Base-by-base conservation (phyloP, 2,113 vertebrate species). In the Perccottus glenii region DNA sequence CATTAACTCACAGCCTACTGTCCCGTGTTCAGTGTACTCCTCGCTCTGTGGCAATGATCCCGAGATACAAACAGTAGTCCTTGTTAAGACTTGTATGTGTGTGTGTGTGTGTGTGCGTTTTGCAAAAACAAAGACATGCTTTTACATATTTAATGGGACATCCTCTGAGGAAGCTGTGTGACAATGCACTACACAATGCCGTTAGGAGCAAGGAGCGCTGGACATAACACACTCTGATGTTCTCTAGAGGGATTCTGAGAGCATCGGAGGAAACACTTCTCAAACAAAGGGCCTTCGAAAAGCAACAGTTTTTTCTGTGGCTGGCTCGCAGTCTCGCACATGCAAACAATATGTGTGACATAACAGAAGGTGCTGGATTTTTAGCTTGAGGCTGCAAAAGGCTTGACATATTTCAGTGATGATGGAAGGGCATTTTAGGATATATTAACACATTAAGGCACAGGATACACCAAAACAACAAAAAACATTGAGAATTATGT, bases 141-240 rank as follows among this genome's bases (percentile, higher is more conserved):
- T 32, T 16, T 32, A 15, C 47, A 48, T 60, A 77, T 70, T 78
- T 80, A 52, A 75, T 77, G 64, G 64, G 57, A 86, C 75, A 89
- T 90, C 88, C 88, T 89, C 64, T 82, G 64, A 88, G 88, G 88
- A 91, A 90, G 67, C 55, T 2, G 46, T 44, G 48, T 68, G 80
- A 90, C 88, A 88, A 89, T 89, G 75, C 71, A 65, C 76, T 62
- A n/a, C 63, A 84, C 71, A 84, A 82, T 78, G 53, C 64, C 56
- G 64, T 64, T 47, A 42, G 62, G 19, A 73, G 76, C 64, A 76
- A 73, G 67, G 69, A 58, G 60, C 11, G 64, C 32, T 11, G 40
- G 35, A 59, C 52, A 60, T 70, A 67, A 16, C 47, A 9, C 6
- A 0, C 65, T 70, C 73, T 77, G 73, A 74, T 85, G 82, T 74